Evolutionary conservation across 2,888 invertebrate species (phyloP).

Genomic region (Pemphredon lugubris): DNA sequence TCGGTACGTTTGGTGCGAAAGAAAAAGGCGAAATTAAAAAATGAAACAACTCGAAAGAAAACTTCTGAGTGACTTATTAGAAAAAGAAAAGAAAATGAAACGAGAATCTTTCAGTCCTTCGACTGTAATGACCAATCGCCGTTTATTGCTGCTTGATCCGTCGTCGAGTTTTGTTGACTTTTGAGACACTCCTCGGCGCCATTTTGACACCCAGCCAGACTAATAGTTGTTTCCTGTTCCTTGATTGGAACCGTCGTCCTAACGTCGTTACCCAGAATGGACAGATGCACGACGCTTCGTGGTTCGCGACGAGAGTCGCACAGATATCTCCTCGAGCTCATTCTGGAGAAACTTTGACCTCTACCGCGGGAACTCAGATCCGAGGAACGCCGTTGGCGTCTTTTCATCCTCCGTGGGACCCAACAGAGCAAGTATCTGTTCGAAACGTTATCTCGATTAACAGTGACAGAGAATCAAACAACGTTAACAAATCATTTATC

Average conservation of each 20-base stretch:
- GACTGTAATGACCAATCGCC: constrained; percentile 17
- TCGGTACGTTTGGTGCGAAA: no score
- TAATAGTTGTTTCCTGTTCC: constrained; percentile 75
- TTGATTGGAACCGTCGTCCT: constrained; percentile 46
- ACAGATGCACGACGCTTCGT: constrained; percentile 67
- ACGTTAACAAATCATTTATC: no score
- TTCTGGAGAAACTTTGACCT: constrained; percentile 72
- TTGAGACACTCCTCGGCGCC: constrained; percentile 59
- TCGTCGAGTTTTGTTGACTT: constrained; percentile 30
- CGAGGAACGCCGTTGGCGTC: constrained; percentile 62
- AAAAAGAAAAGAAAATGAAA: not conserved
- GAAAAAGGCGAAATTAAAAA: no score
- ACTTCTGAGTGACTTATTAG: not conserved
- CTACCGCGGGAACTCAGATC: constrained; percentile 69
- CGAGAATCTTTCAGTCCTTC: constrained; percentile 6
- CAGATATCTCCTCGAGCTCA: constrained; percentile 68
- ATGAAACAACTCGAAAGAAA: no score
- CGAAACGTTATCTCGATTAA: no score
- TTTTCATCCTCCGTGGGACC: constrained; percentile 18
- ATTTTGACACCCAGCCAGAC: constrained; percentile 67
- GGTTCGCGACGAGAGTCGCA: constrained; percentile 70
- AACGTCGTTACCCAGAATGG: constrained; percentile 37
- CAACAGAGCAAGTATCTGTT: constrained; percentile 72
- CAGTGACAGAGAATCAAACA: no score
- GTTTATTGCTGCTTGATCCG: constrained; percentile 22